Evolutionary conservation across 2,113 vertebrate genomes (phyloP).

Genomic region (Brachyistius frenatus): DNA sequence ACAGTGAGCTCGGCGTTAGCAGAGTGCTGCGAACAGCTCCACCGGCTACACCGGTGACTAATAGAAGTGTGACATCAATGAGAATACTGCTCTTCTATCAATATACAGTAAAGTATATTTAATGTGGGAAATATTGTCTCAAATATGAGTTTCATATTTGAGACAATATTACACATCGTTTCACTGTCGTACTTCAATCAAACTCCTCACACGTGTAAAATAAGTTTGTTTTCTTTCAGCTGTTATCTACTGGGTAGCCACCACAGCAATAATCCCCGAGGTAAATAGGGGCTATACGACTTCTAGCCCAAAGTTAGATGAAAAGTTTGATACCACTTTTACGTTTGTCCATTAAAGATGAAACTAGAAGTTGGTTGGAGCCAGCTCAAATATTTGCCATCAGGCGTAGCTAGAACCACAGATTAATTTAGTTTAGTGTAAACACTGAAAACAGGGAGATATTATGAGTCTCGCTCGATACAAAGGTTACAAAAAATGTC

Average conservation of each 20-base stretch:
- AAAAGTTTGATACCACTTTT: not conserved
- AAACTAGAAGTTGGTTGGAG: too few relatives aligned
- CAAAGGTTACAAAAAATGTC: not conserved
- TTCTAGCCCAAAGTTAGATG: not conserved
- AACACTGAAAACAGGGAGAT: too few relatives aligned
- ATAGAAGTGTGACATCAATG: not conserved
- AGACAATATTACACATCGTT: not conserved
- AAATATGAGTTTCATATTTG: too few relatives aligned
- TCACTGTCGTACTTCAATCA: too few relatives aligned
- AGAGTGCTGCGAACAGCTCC: slow-evolving; percentile 1
- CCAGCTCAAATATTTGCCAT: too few relatives aligned
- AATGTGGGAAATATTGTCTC: too few relatives aligned
- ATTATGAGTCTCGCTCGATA: too few relatives aligned
- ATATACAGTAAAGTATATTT: too few relatives aligned
- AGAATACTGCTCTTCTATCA: not conserved
- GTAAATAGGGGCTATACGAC: not conserved
- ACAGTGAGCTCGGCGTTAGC: not conserved
- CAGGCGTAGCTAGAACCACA: not conserved
- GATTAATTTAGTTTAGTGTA: not conserved
- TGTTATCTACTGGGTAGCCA: too few relatives aligned
- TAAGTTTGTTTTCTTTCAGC: too few relatives aligned
- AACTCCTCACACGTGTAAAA: not conserved
- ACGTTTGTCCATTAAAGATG: not conserved
- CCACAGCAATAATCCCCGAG: not conserved
- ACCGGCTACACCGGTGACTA: not conserved